These are phyloP conservation scores for Podarcis raffonei DNA, from an alignment of 2,113 vertebrate genomes.

Conservation along the genomic window DNA sequence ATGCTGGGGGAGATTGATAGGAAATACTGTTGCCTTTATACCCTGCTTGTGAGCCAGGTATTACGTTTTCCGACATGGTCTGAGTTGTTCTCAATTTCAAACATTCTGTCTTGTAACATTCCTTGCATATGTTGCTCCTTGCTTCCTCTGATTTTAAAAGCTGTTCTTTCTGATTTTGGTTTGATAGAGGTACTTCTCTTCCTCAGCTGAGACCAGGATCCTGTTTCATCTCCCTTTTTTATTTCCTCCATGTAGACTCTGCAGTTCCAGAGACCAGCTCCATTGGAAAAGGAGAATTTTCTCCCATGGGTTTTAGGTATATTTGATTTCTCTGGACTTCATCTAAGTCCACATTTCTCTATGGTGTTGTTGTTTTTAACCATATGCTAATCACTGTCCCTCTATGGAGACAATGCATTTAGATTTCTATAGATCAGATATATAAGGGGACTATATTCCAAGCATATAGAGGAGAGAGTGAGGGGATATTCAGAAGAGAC, in stretches of 20 bases:
- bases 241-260: neutral
- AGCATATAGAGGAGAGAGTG: neutral
- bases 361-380: neutral
- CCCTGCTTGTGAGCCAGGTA: neutral
- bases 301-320: neutral
- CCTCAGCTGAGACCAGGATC: neutral
- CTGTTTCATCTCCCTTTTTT: neutral
- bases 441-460: neutral
- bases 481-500: too few species aligned
- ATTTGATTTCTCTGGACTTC: neutral
- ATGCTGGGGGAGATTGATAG: neutral
- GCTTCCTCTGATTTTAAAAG: neutral
- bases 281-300: neutral
- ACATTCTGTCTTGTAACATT: neutral
- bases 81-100: neutral
- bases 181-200: accelerated
- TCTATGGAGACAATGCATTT: neutral
- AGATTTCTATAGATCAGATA: neutral
- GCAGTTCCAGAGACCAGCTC: neutral
- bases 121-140: neutral
- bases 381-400: neutral
- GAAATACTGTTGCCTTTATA: neutral
- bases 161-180: neutral
- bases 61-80: neutral
- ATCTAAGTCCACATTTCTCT: neutral